Evolutionary conservation across 1,140 invertebrate species (phyloP), one percentile per base, ranked within the genome.

Genomic region (Hetaerina americana): DNA sequence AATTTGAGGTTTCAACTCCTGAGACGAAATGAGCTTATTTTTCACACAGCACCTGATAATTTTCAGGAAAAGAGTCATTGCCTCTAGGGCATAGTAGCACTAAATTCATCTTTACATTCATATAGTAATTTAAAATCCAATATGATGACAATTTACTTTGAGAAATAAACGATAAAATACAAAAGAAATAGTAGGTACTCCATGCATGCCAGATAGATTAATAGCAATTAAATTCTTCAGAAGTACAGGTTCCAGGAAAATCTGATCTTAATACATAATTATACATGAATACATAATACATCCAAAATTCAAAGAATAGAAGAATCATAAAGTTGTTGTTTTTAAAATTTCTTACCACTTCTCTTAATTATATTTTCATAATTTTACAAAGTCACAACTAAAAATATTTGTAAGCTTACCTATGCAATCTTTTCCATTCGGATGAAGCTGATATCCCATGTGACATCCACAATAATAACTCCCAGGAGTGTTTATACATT

Each of bases 401-500:
- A 26, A 5, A 68, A 24, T 68, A 24, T 26, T 68, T 28, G 1
- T 57, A 57, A 57, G 22, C 67, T 68, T 68, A 68, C 67, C 67
- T 26, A 68, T 28, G 15, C 67, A 68, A 18, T 68, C 67, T 28
- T 68, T 68, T n/a, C 27, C 27, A 68, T 68, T 68, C 18, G 27
- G 12, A 68, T 68, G 67, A 25, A 68, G 27, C 27, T 28, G 12
- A 24, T 68, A 68, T 12, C 24, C 67, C 12, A 2, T 26, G 6
- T 25, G 15, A 24, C 84, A 83, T 27, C 77, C 77, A 76, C 84
- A 84, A 72, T 81, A 80, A 77, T 82, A 85, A 77, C 83, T 84
- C 75, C 85, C 85, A 69, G 77, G 78, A 28, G 82, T 84, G 78
- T 85, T 85, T 73, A 85, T 78, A 75, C 84, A 86, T 72, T 82